Conservation (phyloP, 2,113 vertebrate genomes). For the Trachemys scripta region DNA sequence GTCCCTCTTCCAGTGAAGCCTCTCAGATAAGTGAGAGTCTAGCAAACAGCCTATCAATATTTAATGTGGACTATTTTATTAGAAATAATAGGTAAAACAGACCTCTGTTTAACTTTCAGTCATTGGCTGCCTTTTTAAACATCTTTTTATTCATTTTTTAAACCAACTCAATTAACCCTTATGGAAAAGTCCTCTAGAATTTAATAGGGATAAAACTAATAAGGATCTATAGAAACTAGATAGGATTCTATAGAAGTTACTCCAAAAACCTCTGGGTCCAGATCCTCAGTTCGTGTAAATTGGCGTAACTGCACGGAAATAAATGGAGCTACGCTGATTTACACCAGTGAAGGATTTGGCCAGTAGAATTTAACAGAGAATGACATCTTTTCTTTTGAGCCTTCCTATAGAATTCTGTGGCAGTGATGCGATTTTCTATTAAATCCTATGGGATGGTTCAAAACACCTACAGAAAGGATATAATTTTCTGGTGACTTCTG, state of each 20-base stretch:
- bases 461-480: background rate
- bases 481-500: slow-evolving; percentile 39
- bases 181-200: background rate
- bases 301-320: background rate
- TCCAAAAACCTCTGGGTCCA: background rate
- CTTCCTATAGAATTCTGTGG: background rate
- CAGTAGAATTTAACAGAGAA: background rate
- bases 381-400: background rate
- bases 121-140: background rate
- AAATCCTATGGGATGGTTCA: background rate
- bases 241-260: background rate
- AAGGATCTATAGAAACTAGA: background rate
- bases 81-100: background rate
- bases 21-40: background rate
- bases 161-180: slow-evolving; percentile 19
- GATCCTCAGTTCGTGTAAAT: fast-evolving
- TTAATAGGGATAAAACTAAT: background rate
- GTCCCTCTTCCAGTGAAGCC: background rate
- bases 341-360: background rate
- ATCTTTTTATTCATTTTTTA: background rate
- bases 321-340: fast-evolving
- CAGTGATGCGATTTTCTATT: background rate
- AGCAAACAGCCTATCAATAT: background rate
- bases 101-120: slow-evolving; percentile 14
- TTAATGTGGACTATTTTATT: slow-evolving; percentile 2